Base-by-base conservation (phyloP, 2,113 vertebrate species). In the Odontesthes bonariensis region DNA sequence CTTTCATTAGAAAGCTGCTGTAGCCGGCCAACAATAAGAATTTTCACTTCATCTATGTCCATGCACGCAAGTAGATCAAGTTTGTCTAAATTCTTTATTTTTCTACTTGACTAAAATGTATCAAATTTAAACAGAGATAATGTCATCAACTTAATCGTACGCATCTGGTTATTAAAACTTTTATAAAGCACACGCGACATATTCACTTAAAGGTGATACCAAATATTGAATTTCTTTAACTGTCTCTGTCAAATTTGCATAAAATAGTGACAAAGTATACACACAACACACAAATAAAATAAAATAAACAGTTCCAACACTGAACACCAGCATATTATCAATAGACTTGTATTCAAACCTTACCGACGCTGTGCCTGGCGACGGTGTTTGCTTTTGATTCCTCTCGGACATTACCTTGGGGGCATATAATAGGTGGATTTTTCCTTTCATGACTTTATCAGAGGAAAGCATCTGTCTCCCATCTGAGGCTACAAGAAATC, bases 391-490 rank as follows among this genome's bases (percentile, higher is more conserved):
- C 55, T 75, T 57, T n/a, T 8, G 31, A 53, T 71, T 66, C 23
- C 73, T 81, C 53, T 49, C 6, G 6, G 73, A 80, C 81, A 53
- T 79, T 52, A 31, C 73, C 75, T 67, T 51, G 27, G 23, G 83
- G 88, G 67, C 19, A 46, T 77, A 65, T 67, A 79, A 86, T 73
- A 82, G 87, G 57, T 86, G 76, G 75, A 79, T 88, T 83, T 79
- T 81, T 58, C 70, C 70, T 78, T 69, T 79, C 46, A 58, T 83
- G 82, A 67, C 77, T 82, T 73, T 77, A 92, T 90, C 83, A 90
- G 72, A 82, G 73, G 52, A 85, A 79, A 86, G 86, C 91, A 91
- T 89, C 82, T 83, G 81, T 84, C 84, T 72, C 74, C 71, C 59
- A 42, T 88, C 80, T 86, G 79, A 77, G 57, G 74, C 72, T 65